Percentiles rank a stretch among this genome's conserved stretches.
Conservation (phyloP, 2,797 vertebrate genomes). For the Trichosurus vulpecula region DNA sequence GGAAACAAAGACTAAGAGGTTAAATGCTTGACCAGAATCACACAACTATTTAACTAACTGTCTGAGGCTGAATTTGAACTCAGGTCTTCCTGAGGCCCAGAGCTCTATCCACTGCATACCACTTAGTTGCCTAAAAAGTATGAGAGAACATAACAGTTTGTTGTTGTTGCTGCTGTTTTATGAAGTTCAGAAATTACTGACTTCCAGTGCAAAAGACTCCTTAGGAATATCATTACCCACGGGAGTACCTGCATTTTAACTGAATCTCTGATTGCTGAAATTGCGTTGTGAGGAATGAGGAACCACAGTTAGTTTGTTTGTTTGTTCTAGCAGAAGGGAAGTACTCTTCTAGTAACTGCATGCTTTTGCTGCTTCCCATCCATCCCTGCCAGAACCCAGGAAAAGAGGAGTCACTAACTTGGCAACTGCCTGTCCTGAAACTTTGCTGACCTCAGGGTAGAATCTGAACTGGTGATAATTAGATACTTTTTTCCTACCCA, state of each 20-base stretch:
- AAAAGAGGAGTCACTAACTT: slow-evolving; percentile 1
- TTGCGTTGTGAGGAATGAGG: no score
- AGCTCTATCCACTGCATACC: background rate
- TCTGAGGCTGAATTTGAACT: no score
- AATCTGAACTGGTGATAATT: slow-evolving; percentile 3
- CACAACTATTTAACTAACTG: no score
- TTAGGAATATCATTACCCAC: background rate
- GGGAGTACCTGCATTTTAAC: slow-evolving; percentile 18
- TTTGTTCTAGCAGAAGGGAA: no score
- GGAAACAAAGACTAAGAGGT: no score
- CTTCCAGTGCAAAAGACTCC: no score
- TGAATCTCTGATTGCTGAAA: background rate
- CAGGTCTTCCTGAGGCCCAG: background rate
- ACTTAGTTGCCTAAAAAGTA: background rate
- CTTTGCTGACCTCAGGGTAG: background rate
- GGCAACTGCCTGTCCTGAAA: slow-evolving; percentile 1
- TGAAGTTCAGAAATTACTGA: no score
- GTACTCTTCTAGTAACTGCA: no score
- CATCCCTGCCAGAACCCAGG: background rate
- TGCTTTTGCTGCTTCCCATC: no score
- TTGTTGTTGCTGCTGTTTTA: no score
- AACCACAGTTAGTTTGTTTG: background rate
- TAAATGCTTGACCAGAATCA: no score
- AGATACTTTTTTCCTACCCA: background rate
- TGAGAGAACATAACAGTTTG: no score